Evolutionary conservation across 2,113 vertebrate genomes (phyloP), one percentile per base, ranked within the genome.

Genomic region (Porphyrio hochstetteri): DNA sequence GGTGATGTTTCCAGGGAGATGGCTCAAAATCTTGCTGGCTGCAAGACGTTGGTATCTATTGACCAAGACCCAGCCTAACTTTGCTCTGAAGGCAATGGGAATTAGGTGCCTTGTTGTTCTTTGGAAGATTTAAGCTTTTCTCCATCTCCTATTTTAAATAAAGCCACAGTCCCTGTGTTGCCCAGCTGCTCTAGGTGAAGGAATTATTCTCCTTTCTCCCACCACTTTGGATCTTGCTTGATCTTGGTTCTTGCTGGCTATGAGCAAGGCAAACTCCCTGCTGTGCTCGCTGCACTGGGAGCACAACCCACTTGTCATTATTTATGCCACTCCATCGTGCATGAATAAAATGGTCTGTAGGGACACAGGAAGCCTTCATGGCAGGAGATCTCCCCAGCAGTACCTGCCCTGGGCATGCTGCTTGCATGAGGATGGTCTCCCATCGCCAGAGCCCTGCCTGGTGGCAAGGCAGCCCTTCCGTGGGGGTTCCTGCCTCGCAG

Each of bases 321-420:
- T 63, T 76, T 7, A 40, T 40, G 78, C 27, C 5, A 0, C 56
- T 75, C 38, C 56, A 44, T 27, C 0, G 24, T 19, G 78, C 56
- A 1, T 50, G 88, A 60, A 56, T 55, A 71, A 90, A 67, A 14
- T 0, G 68, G 14, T 82, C 70, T 70, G 79, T 9, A 55, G 85
- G 69, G 65, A 53, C 14, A 25, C 27, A 72, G 53, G 82, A 78
- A 72, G 21, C 21, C 13, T 86, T 36, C n/a, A 3, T 20, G 2
- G 1, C 1, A 0, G 83, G 78, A 44, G 55, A 67, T 60, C 7
- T 59, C 92, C 92, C 67, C 57, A 9, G 56, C 84, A 10, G 57
- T 0, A 2, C 61, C 78, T 16, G 63, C 48, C 27, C 27, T 0
- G 3, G 75, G 56, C 29, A 8, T 0, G 10, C 46, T 3, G 12